Percentiles rank a stretch among this genome's conserved stretches.
These are phyloP conservation scores for Liposcelis brunnea DNA, from an alignment of 2,888 invertebrate genomes.

Conservation along the genomic window DNA sequence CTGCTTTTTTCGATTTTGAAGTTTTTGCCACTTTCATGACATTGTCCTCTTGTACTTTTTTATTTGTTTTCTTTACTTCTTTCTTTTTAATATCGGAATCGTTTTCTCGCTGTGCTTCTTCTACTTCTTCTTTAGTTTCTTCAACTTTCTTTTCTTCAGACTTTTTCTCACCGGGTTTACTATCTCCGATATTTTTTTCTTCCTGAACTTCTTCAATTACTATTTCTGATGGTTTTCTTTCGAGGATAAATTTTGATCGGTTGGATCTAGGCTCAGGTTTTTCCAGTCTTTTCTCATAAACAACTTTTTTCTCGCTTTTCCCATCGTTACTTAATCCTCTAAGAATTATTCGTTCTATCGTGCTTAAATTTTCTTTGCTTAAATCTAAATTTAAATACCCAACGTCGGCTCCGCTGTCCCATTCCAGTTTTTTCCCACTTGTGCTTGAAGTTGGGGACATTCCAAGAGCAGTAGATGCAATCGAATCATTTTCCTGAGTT, in stretches of 20 bases:
- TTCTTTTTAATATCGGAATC: background rate
- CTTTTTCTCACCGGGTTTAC: too few relatives aligned
- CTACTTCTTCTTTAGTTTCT: background rate
- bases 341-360: slow-evolving; percentile 43
- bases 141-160: background rate
- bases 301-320: background rate
- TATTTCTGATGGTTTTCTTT: too few relatives aligned
- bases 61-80: background rate
- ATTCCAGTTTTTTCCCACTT: slow-evolving; percentile 59
- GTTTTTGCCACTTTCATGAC: too few relatives aligned
- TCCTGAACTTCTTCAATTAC: too few relatives aligned
- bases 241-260: too few relatives aligned
- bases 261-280: background rate
- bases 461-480: background rate
- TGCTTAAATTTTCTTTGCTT: slow-evolving; percentile 34
- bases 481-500: too few relatives aligned
- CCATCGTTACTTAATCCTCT: background rate
- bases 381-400: slow-evolving; percentile 50
- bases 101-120: background rate
- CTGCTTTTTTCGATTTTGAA: too few relatives aligned
- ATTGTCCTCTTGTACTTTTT: background rate
- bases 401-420: slow-evolving; percentile 78
- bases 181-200: too few relatives aligned
- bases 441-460: slow-evolving; percentile 22
- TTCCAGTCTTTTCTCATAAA: background rate